Percentiles rank a stretch among this genome's conserved stretches.
Conservation (phyloP, 2,888 invertebrate genomes). For the Leptopilina syphax region DNA sequence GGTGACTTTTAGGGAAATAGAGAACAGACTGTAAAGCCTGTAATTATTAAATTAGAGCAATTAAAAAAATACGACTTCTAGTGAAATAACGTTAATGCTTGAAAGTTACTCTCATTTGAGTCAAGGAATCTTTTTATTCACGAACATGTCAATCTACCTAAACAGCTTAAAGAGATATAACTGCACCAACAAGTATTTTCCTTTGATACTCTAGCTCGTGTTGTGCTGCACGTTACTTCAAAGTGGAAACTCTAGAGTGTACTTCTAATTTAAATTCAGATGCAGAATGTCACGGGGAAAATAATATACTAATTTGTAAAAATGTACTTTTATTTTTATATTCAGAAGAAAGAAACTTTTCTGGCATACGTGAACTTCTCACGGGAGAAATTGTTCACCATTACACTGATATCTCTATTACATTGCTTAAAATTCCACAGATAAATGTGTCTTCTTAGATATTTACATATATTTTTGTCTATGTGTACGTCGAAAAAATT, state of each 20-base stretch:
- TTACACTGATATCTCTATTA: not conserved
- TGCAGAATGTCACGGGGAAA: not conserved
- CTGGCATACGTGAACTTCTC: not conserved
- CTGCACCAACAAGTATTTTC: not conserved
- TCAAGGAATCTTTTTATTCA: not conserved
- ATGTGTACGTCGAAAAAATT: no score
- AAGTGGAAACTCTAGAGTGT: not conserved
- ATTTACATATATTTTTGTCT: no score
- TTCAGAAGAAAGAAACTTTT: not conserved
- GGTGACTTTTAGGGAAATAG: no score
- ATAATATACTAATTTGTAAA: not conserved
- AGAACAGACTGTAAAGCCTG: no score
- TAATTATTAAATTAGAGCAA: not conserved
- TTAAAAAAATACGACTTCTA: not conserved
- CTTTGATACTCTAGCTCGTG: constrained; percentile 9
- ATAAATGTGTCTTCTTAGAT: no score
- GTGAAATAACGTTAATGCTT: not conserved
- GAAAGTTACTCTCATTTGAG: not conserved
- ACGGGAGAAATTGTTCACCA: not conserved
- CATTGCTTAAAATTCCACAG: not conserved
- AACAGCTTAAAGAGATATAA: not conserved
- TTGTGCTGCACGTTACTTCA: constrained; percentile 3
- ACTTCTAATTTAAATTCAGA: not conserved
- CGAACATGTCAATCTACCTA: not conserved
- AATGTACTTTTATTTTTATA: not conserved